Percentiles rank a stretch among this genome's conserved stretches.
These are phyloP conservation scores for Albula goreensis DNA, from an alignment of 2,113 vertebrate species.

Conservation along the genomic window DNA sequence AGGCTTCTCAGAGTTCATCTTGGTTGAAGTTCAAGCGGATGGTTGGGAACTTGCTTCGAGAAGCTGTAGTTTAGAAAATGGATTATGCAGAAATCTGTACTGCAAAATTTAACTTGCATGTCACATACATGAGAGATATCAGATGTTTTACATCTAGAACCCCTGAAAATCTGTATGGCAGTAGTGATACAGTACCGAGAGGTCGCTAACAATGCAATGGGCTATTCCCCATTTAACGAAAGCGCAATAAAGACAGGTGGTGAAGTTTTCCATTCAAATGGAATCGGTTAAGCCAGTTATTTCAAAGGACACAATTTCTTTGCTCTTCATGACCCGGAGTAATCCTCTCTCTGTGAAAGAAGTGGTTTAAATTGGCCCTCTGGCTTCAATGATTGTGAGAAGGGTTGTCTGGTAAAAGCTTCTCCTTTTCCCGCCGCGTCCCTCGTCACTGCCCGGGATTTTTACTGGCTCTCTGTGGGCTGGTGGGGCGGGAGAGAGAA, in stretches of 20 bases:
- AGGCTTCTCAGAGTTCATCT: background rate
- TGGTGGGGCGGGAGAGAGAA: constrained; percentile 63
- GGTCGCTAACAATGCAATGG: background rate
- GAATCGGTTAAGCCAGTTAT: constrained; percentile 42
- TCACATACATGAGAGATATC: background rate
- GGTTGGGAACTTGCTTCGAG: background rate
- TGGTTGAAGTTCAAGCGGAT: background rate
- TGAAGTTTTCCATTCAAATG: background rate
- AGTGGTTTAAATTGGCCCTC: constrained; percentile 61
- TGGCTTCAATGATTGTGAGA: constrained; percentile 59
- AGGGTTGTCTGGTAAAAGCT: constrained; percentile 50
- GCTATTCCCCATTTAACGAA: background rate
- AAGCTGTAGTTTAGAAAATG: no score
- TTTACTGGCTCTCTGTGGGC: constrained; percentile 45
- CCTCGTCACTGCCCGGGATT: constrained; percentile 19
- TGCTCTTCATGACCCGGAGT: constrained; percentile 53
- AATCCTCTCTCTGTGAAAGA: constrained; percentile 54
- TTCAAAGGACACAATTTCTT: constrained; percentile 54
- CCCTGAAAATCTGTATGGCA: background rate
- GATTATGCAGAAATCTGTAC: no score
- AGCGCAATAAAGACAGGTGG: background rate
- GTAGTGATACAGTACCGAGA: background rate
- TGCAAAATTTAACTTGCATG: background rate
- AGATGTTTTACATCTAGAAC: background rate
- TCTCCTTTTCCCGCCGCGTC: constrained; percentile 22